A percentile compares a stretch with the other conserved stretches of the same genome.
Conservation (phyloP, 2,888 invertebrate species). For the Aromia moschata region DNA sequence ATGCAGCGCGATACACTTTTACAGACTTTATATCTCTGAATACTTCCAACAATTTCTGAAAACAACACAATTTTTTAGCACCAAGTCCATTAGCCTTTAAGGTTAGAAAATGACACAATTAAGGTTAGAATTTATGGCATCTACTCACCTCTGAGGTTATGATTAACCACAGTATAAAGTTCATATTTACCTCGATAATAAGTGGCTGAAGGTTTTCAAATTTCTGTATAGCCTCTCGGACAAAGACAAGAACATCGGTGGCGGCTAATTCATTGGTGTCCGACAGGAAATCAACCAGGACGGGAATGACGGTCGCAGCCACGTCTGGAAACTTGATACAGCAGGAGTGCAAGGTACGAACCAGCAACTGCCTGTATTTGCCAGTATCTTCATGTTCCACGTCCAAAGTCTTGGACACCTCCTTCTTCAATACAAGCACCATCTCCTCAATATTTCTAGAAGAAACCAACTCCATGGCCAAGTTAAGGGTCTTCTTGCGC, state of each 20-base stretch:
- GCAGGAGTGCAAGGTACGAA: slow-evolving; percentile 92
- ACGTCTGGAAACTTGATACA: slow-evolving; percentile 97
- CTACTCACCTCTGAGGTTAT: no score
- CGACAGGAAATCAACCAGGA: slow-evolving; percentile 91
- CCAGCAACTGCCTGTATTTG: slow-evolving; percentile 93
- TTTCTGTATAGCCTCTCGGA: slow-evolving; percentile 95
- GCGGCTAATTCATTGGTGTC: slow-evolving; percentile 92
- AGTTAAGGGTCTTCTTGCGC: slow-evolving; percentile 58
- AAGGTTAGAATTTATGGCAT: no score
- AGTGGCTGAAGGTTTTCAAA: slow-evolving; percentile 83
- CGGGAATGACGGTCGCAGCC: slow-evolving; percentile 91
- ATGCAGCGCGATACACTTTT: slow-evolving; percentile 89
- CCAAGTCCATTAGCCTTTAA: no score
- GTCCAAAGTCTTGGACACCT: slow-evolving; percentile 88
- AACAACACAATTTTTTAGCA: slow-evolving; percentile 40
- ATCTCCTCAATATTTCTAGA: slow-evolving; percentile 95
- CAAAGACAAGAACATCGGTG: slow-evolving; percentile 92
- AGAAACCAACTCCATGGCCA: slow-evolving; percentile 89
- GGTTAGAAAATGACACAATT: no score
- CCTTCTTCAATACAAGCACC: slow-evolving; percentile 91
- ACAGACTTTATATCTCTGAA: slow-evolving; percentile 90
- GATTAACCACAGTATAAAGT: no score
- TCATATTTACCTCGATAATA: slow-evolving; percentile 78
- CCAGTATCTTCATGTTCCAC: slow-evolving; percentile 92
- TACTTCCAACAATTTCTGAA: slow-evolving; percentile 77